Evolutionary conservation across 2,888 invertebrate genomes (phyloP).

Genomic region (Agrochola macilenta): DNA sequence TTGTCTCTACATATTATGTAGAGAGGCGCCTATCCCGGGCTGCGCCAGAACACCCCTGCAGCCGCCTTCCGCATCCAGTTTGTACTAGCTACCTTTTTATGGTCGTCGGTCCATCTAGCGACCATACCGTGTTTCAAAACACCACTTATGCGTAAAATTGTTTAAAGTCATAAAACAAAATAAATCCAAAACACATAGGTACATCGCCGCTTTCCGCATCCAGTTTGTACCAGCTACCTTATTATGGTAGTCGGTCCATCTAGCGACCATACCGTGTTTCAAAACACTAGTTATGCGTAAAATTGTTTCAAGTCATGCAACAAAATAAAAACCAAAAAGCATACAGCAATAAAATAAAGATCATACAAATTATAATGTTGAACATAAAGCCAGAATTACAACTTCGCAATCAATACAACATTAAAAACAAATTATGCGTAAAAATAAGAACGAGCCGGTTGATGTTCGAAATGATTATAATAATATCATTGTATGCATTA

Average conservation of each 20-base stretch:
- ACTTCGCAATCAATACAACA: conserved; percentile 52
- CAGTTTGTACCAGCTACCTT: no score
- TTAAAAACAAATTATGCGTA: conserved; percentile 63
- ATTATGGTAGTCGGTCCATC: no score
- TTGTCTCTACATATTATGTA: no score
- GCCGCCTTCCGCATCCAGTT: no score
- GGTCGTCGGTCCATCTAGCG: no score
- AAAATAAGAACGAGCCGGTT: conserved; percentile 29
- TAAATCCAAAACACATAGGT: not conserved
- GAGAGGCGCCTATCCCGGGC: no score
- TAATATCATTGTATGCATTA: conserved; percentile 30
- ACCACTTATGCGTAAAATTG: no score
- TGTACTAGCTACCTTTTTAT: no score
- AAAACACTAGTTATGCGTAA: not conserved
- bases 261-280: no score
- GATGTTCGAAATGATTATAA: conserved; percentile 52
- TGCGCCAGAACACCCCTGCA: no score
- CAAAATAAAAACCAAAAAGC: not conserved
- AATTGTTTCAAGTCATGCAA: not conserved
- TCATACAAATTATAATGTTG: conserved; percentile 45
- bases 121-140: no score
- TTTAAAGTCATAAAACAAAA: no score
- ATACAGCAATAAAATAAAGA: conserved; percentile 23
- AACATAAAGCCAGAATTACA: conserved; percentile 44
- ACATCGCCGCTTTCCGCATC: not conserved